phyloP scores from a whole-genome alignment of 1,140 invertebrate species.

The Cherax quadricarinatus region DNA sequence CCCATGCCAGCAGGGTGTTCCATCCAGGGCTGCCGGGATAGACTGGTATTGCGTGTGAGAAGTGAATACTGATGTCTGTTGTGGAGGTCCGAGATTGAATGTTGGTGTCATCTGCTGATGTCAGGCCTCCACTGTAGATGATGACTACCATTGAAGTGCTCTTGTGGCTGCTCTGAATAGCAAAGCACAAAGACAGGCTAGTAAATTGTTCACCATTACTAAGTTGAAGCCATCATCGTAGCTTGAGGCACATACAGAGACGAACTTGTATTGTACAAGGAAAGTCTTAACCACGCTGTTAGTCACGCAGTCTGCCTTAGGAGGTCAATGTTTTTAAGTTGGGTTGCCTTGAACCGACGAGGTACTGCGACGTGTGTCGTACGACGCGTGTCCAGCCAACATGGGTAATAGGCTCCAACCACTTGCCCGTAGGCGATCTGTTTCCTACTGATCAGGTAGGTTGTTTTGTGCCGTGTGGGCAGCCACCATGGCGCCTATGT shows the following conservation, averaged over 20 bases:
- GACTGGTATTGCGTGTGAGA: neutral
- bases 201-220: no score
- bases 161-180: neutral
- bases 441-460: neutral
- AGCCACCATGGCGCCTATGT: conserved; percentile 56
- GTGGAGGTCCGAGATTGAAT: neutral
- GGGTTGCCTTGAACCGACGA: neutral
- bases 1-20: neutral
- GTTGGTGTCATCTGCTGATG: neutral
- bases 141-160: neutral
- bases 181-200: neutral
- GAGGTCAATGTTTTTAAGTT: neutral
- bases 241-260: neutral
- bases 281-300: neutral
- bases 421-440: neutral
- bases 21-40: neutral
- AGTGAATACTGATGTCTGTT: conserved; percentile 32
- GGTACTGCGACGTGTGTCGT: neutral
- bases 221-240: neutral
- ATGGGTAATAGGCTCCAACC: no score
- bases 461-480: neutral
- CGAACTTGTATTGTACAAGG: neutral
- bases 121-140: neutral
- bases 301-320: neutral
- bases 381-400: no score